A percentile compares a stretch with the other conserved stretches of the same genome.
These are phyloP conservation scores for Pinctada fucata DNA, from an alignment of 2,888 invertebrate genomes.

Conservation along the genomic window DNA sequence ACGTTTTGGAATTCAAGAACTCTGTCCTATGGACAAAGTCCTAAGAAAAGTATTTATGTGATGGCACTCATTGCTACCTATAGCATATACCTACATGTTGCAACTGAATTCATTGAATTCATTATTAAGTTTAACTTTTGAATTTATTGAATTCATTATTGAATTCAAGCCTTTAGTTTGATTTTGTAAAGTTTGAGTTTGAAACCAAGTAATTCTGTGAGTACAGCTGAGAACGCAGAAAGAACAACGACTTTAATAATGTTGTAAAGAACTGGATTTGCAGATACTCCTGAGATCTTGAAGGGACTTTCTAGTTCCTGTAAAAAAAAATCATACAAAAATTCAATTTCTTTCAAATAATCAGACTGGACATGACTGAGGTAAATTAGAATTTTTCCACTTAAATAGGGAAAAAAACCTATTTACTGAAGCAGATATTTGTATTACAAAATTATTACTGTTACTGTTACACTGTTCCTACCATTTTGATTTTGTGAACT, in stretches of 20 bases:
- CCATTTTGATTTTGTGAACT: no score
- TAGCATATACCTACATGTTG: no score
- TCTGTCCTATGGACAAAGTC: no score
- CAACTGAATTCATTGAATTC: no score
- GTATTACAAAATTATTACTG: no score
- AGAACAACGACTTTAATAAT: slow-evolving; percentile 96
- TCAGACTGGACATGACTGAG: no score
- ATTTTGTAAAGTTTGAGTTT: slow-evolving; percentile 98
- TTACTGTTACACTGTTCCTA: no score
- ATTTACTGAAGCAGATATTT: neutral
- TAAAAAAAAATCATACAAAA: slow-evolving; percentile 49
- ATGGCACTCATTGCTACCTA: no score
- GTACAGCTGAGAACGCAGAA: slow-evolving; percentile 95
- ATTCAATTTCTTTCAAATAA: neutral
- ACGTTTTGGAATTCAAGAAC: no score
- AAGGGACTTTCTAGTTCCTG: slow-evolving; percentile 97
- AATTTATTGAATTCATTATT: no score
- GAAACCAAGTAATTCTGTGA: slow-evolving; percentile 97
- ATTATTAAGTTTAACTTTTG: no score
- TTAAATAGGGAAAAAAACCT: neutral
- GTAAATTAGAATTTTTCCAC: neutral
- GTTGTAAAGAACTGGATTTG: slow-evolving; percentile 96
- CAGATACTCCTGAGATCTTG: slow-evolving; percentile 96
- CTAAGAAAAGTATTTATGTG: no score
- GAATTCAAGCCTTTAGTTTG: slow-evolving; percentile 79